Evolutionary conservation across 2,113 vertebrate species (phyloP).

Genomic region (Solea senegalensis): DNA sequence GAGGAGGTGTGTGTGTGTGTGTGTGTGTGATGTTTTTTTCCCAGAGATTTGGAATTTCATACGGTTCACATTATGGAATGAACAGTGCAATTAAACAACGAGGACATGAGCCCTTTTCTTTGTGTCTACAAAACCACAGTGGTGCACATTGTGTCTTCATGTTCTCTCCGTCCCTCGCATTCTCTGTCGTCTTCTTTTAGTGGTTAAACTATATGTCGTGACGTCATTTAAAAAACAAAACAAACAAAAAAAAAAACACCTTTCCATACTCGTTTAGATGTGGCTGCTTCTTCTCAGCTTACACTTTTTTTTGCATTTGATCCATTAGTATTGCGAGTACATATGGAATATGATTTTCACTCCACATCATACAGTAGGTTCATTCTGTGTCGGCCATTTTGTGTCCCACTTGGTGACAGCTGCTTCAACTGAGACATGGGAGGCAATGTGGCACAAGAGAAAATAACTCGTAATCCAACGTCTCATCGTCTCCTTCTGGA

Average conservation of each 20-base stretch:
- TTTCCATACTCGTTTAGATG: constrained; percentile 1
- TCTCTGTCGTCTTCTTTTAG: constrained; percentile 60
- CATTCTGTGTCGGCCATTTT: constrained; percentile 18
- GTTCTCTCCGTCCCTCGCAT: constrained; percentile 28
- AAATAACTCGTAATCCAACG: constrained; percentile 22
- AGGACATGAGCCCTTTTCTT: constrained; percentile 53
- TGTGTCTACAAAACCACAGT: constrained; percentile 64
- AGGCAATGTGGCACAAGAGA: constrained; percentile 28
- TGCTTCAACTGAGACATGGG: constrained; percentile 21
- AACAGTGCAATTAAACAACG: constrained; percentile 79
- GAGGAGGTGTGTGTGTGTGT: constrained; percentile 23
- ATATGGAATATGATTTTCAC: background rate
- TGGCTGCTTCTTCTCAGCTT: constrained; percentile 24
- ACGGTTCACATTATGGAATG: constrained; percentile 81
- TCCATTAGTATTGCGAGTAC: constrained; percentile 2
- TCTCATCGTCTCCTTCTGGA: constrained; percentile 22
- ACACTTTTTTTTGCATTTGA: constrained; percentile 32
- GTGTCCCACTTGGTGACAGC: constrained; percentile 31
- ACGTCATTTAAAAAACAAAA: constrained; percentile 51
- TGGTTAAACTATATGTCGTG: constrained; percentile 68
- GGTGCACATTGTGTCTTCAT: constrained; percentile 65
- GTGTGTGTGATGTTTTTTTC: constrained; percentile 24
- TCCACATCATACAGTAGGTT: constrained; percentile 32
- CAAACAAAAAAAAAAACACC: background rate
- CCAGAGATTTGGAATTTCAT: constrained; percentile 74